phyloP scores from a whole-genome alignment of 2,888 invertebrate genomes.

The Cerceris rybyensis region DNA sequence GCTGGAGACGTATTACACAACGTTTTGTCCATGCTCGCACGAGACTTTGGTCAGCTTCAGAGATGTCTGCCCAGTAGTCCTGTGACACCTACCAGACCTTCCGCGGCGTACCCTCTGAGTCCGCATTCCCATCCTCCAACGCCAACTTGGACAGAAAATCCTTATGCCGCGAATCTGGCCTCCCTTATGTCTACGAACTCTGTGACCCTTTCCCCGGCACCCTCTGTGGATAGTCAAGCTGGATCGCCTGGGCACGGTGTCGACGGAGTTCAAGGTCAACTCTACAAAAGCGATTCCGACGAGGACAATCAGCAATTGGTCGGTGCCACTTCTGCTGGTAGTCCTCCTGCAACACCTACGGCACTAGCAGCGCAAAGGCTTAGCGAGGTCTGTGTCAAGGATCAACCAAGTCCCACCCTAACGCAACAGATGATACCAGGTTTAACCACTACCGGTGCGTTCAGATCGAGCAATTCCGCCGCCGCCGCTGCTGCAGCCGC shows the following conservation, averaged over 20 bases:
- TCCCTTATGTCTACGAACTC: slow-evolving; percentile 92
- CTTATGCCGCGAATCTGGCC: slow-evolving; percentile 85
- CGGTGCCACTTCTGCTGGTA: slow-evolving; percentile 81
- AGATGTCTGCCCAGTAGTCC: slow-evolving; percentile 91
- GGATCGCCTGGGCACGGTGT: slow-evolving; percentile 90
- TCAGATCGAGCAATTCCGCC: slow-evolving; percentile 80
- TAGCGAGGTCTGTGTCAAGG: slow-evolving; percentile 80
- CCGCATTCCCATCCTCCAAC: slow-evolving; percentile 92
- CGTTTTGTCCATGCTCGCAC: slow-evolving; percentile 93
- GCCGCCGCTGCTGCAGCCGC: too few species aligned
- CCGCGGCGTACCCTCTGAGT: slow-evolving; percentile 89
- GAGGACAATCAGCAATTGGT: slow-evolving; percentile 84
- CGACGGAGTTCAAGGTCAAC: slow-evolving; percentile 81
- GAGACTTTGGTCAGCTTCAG: slow-evolving; percentile 90
- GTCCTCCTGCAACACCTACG: slow-evolving; percentile 84
- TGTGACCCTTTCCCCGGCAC: slow-evolving; percentile 94
- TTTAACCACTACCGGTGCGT: slow-evolving; percentile 75
- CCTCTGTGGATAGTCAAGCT: slow-evolving; percentile 93
- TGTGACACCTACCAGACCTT: slow-evolving; percentile 88
- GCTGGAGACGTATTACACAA: slow-evolving; percentile 97
- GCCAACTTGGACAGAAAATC: slow-evolving; percentile 87
- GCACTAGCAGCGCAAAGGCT: slow-evolving; percentile 81
- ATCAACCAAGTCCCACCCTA: slow-evolving; percentile 78
- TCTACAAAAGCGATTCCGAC: slow-evolving; percentile 87
- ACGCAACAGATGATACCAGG: slow-evolving; percentile 79